Evolutionary conservation across 1,140 invertebrate genomes (phyloP).

Genomic region (Luehdorfia chinensis): DNA sequence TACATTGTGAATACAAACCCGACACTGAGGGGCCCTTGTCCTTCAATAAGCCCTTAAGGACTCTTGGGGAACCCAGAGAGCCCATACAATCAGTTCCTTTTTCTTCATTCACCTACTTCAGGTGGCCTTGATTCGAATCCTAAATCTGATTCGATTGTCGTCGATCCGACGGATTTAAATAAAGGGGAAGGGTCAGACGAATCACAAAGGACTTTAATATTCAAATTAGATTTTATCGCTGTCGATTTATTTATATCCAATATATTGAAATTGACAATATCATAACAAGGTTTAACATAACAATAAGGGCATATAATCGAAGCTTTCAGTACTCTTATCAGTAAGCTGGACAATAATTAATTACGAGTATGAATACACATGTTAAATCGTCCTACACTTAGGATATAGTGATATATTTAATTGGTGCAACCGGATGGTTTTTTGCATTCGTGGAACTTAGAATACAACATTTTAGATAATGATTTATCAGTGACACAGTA

Average conservation of each 20-base stretch:
- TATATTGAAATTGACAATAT: not conserved
- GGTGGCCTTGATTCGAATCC: constrained; percentile 65
- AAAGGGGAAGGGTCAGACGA: constrained; percentile 49
- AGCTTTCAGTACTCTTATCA: too few species aligned
- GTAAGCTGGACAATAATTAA: too few species aligned
- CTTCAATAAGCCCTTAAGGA: constrained; percentile 69
- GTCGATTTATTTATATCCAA: constrained; percentile 47
- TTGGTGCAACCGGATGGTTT: constrained; percentile 23
- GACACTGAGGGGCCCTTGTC: constrained; percentile 46
- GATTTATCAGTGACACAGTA: constrained; percentile 29
- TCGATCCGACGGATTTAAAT: constrained; percentile 47
- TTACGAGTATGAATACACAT: not conserved
- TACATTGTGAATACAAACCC: constrained; percentile 48
- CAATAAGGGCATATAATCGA: too few species aligned
- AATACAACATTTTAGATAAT: constrained; percentile 27
- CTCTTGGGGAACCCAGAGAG: constrained; percentile 36
- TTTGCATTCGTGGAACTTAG: constrained; percentile 27
- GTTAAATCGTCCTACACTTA: constrained; percentile 4
- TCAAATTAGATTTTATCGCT: constrained; percentile 58
- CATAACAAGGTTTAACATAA: not conserved
- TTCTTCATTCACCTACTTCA: constrained; percentile 57
- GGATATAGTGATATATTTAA: constrained; percentile 13
- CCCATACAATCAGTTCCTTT: constrained; percentile 56
- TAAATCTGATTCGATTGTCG: constrained; percentile 66
- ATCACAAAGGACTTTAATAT: constrained; percentile 51